Evolutionary conservation across 2,113 vertebrate genomes (phyloP).

Genomic region (Orcinus orca): DNA sequence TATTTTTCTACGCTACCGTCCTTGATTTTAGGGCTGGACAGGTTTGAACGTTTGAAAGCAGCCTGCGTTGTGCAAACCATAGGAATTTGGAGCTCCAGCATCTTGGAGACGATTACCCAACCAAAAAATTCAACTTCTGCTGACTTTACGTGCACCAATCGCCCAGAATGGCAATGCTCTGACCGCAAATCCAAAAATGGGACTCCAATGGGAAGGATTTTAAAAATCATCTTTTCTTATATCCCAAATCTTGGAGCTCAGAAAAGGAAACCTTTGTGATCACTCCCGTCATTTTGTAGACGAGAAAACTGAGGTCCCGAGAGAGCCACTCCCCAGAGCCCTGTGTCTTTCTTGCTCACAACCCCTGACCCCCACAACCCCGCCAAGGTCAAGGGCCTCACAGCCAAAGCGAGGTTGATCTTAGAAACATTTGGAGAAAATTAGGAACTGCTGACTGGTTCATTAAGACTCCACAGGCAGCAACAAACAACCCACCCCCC

Average conservation of each 20-base stretch:
- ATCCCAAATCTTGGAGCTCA: not conserved
- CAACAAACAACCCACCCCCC: not conserved
- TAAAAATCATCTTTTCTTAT: not conserved
- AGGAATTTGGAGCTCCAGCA: too few species aligned
- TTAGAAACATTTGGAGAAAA: not conserved
- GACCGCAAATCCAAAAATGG: not conserved
- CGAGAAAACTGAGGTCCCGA: not conserved
- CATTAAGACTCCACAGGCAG: not conserved
- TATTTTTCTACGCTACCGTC: not conserved
- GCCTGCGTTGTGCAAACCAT: rapidly evolving
- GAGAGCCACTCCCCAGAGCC: not conserved
- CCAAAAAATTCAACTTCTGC: not conserved
- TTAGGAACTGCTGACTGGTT: not conserved
- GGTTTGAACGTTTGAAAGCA: not conserved
- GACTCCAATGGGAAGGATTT: not conserved
- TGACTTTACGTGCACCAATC: rapidly evolving
- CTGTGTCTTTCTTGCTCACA: not conserved
- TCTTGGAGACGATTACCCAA: not conserved
- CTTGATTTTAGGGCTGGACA: not conserved
- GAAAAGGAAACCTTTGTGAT: not conserved
- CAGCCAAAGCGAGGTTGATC: not conserved
- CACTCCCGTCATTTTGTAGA: not conserved
- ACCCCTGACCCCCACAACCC: too few species aligned
- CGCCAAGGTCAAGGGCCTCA: not conserved
- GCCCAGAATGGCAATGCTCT: rapidly evolving